Percentiles rank a stretch among this genome's conserved stretches.
Conservation (phyloP, 2,113 vertebrate genomes). For the Mesembrinibis cayennensis region DNA sequence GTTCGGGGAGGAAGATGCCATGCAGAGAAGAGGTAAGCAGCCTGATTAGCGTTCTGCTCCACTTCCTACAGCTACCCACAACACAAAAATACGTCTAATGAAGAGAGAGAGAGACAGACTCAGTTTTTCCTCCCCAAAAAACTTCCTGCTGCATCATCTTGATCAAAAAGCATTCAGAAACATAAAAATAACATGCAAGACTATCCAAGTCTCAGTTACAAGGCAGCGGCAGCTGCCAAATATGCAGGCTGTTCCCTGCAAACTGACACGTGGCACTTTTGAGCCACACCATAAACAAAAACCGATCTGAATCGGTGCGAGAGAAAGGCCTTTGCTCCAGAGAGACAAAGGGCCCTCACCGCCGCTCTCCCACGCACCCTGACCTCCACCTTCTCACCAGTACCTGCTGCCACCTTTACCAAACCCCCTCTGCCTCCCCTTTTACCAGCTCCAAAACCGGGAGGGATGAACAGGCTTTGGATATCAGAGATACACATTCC, state of each 20-base stretch:
- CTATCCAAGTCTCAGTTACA: not conserved
- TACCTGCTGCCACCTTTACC: not conserved
- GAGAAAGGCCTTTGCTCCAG: not conserved
- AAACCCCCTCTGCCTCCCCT: not conserved
- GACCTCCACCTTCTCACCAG: not conserved
- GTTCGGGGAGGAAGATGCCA: not conserved
- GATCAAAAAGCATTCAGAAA: not conserved
- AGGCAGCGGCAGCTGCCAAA: not conserved
- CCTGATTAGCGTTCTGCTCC: not conserved
- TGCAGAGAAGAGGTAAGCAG: not conserved
- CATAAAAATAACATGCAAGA: rapidly evolving
- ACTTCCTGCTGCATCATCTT: not conserved
- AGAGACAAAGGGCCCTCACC: rapidly evolving
- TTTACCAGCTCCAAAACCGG: rapidly evolving
- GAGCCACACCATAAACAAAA: not conserved
- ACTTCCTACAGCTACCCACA: not conserved
- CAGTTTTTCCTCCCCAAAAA: not conserved
- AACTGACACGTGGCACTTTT: not conserved
- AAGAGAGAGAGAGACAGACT: not conserved
- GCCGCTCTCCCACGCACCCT: not conserved
- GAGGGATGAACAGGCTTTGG: rapidly evolving
- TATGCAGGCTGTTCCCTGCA: not conserved
- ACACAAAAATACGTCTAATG: not conserved
- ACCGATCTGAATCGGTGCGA: rapidly evolving
- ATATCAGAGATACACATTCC: rapidly evolving